Evolutionary conservation across 2,888 invertebrate genomes (phyloP).

Genomic region (Chrysolina americana): DNA sequence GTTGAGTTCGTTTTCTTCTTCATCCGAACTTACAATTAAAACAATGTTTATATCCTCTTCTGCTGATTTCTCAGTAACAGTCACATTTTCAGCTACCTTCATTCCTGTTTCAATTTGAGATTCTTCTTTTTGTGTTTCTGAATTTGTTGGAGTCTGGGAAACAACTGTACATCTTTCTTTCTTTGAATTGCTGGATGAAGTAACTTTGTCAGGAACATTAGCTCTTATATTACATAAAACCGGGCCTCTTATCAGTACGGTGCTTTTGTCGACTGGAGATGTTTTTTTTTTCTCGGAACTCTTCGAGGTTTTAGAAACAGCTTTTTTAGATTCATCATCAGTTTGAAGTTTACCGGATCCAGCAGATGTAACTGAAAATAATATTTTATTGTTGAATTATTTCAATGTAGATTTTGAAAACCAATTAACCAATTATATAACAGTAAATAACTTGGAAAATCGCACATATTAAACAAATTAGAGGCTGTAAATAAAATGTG

Average conservation of each 20-base stretch:
- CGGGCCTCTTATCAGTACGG: background rate
- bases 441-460: too few species aligned
- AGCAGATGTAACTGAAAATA: background rate
- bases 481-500: too few species aligned
- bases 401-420: background rate
- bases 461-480: too few species aligned
- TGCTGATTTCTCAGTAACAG: background rate
- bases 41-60: background rate
- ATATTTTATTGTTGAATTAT: background rate
- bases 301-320: background rate
- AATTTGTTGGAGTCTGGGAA: background rate
- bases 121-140: background rate
- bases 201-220: background rate
- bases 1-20: background rate
- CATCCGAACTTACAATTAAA: background rate
- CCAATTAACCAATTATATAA: background rate
- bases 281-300: background rate
- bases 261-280: background rate
- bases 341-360: background rate
- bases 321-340: background rate
- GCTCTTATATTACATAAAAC: background rate
- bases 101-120: background rate
- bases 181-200: background rate
- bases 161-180: background rate
- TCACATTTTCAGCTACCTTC: background rate